These are phyloP conservation scores for Crocidura indochinensis DNA, from an alignment of 2,797 vertebrate genomes.

Conservation along the genomic window DNA sequence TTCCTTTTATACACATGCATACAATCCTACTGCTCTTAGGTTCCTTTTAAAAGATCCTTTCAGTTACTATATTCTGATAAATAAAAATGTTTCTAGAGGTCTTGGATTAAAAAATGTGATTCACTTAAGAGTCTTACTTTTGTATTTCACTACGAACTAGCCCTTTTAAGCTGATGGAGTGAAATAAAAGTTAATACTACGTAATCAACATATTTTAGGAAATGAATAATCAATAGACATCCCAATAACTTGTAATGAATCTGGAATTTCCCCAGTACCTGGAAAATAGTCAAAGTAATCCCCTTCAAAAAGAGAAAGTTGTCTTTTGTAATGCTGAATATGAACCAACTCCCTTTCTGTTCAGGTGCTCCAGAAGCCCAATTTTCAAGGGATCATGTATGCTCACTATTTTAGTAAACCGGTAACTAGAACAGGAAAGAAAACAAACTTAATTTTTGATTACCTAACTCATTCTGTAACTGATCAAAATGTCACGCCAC, in stretches of 20 bases:
- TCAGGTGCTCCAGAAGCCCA: slow-evolving; percentile 86
- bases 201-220: slow-evolving; percentile 83
- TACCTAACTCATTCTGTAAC: slow-evolving; percentile 83
- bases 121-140: slow-evolving; percentile 60
- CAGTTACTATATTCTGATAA: slow-evolving; percentile 62
- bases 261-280: slow-evolving; percentile 87
- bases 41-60: slow-evolving; percentile 66
- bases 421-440: slow-evolving; percentile 88
- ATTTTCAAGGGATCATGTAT: slow-evolving; percentile 86
- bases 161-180: slow-evolving; percentile 59
- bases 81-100: slow-evolving; percentile 57
- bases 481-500: slow-evolving; percentile 78
- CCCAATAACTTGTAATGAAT: slow-evolving; percentile 85
- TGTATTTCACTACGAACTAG: slow-evolving; percentile 68
- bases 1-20: slow-evolving; percentile 57
- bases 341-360: slow-evolving; percentile 86
- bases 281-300: slow-evolving; percentile 87
- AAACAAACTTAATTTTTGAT: slow-evolving; percentile 87
- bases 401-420: slow-evolving; percentile 87
- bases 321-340: slow-evolving; percentile 87
- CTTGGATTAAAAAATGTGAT: slow-evolving; percentile 54
- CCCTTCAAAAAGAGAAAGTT: slow-evolving; percentile 88
- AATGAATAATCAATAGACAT: slow-evolving; percentile 84
- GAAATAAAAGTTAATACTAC: slow-evolving; percentile 68
- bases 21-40: slow-evolving; percentile 54